A percentile compares a stretch with the other conserved stretches of the same genome.
These are phyloP conservation scores for Buteo buteo DNA, from an alignment of 2,113 vertebrate genomes.

Conservation along the genomic window DNA sequence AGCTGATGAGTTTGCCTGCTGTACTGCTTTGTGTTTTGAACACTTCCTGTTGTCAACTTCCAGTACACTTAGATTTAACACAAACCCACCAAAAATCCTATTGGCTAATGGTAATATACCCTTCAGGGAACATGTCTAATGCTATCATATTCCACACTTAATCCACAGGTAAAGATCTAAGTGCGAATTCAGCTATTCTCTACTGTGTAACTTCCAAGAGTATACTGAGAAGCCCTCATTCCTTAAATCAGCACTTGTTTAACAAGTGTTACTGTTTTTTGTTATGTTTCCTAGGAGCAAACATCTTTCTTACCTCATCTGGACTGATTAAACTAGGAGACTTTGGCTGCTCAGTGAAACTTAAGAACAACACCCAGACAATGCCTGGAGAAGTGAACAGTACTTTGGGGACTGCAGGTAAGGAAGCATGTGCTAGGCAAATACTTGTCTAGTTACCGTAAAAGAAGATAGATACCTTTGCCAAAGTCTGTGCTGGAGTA, in stretches of 20 bases:
- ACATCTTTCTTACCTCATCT: constrained; percentile 96
- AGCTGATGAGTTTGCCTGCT: neutral
- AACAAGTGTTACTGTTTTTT: neutral
- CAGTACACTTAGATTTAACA: neutral
- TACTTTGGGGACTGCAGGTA: constrained; percentile 96
- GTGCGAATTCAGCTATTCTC: neutral
- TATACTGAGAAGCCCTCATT: neutral
- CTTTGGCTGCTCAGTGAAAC: constrained; percentile 97
- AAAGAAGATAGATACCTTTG: neutral
- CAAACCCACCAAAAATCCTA: neutral
- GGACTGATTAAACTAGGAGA: constrained; percentile 97
- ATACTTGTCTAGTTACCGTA: neutral
- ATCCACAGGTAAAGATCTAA: neutral
- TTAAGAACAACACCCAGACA: constrained; percentile 97
- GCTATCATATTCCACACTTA: neutral
- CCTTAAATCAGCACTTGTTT: neutral
- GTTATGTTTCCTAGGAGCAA: constrained; percentile 82
- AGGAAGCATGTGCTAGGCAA: neutral
- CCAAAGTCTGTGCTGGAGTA: neutral
- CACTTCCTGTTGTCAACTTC: neutral
- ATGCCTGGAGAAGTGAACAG: constrained; percentile 99
- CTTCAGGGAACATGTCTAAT: neutral
- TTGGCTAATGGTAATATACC: neutral
- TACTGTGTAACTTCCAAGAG: neutral
- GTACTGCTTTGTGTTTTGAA: neutral